Evolutionary conservation across 2,888 invertebrate species (phyloP).

Genomic region (Clunio marinus): DNA sequence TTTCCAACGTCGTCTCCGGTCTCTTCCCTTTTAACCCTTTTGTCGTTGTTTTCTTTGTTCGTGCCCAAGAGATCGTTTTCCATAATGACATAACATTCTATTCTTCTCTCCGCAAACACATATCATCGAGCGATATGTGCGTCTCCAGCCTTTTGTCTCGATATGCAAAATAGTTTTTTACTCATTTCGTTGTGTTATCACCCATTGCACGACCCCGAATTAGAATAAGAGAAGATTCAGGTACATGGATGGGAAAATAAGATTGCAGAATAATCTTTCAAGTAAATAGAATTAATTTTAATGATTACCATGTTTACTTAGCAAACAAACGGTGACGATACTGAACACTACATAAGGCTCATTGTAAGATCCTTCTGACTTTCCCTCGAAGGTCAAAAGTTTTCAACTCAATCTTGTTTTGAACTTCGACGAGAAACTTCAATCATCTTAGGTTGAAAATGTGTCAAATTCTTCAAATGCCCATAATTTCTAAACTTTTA

Average conservation of each 20-base stretch:
- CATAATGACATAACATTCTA: constrained; percentile 38
- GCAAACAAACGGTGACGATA: background rate
- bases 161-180: constrained; percentile 39
- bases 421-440: background rate
- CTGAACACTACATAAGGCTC: too few species aligned
- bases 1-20: constrained; percentile 12
- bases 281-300: constrained; percentile 33
- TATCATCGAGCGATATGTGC: background rate
- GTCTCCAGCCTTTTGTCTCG: constrained; percentile 28
- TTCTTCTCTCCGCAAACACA: constrained; percentile 29
- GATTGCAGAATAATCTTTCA: constrained; percentile 25
- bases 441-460: background rate
- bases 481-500: constrained; percentile 8
- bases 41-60: background rate
- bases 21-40: constrained; percentile 26
- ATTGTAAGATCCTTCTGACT: background rate
- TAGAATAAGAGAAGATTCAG: constrained; percentile 11
- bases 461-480: constrained; percentile 21
- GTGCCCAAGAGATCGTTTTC: constrained; percentile 39
- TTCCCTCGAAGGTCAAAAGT: constrained; percentile 5
- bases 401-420: background rate
- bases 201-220: background rate
- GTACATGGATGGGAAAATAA: background rate
- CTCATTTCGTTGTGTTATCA: constrained; percentile 12
- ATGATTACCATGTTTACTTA: constrained; percentile 26